Conservation (phyloP, 2,113 vertebrate genomes). For the Bos javanicus region DNA sequence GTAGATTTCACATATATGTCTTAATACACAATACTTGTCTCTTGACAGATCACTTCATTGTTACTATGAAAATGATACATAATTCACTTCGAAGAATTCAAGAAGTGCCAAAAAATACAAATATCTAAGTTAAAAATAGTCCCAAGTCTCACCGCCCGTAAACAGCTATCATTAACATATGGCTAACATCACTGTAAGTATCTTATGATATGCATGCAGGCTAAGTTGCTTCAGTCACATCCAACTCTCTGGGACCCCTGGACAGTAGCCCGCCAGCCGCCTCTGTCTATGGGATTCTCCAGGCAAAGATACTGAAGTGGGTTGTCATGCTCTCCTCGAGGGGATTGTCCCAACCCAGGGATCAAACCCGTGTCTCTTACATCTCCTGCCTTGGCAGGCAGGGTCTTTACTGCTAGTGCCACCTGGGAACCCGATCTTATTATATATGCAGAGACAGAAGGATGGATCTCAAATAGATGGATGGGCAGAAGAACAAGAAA, state of each 20-base stretch:
- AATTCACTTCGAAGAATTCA: slow-evolving; percentile 42
- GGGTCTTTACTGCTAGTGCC: neutral
- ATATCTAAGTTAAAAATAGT: slow-evolving; percentile 30
- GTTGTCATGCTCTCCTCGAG: neutral
- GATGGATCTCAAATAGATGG: neutral
- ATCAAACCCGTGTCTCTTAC: neutral
- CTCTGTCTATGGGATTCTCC: neutral
- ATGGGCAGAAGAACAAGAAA: neutral
- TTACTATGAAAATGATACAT: slow-evolving; percentile 53
- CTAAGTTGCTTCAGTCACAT: neutral
- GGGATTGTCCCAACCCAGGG: neutral
- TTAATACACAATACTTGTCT: neutral
- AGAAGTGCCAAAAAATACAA: slow-evolving; percentile 25
- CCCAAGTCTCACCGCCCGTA: neutral
- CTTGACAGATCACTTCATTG: slow-evolving; percentile 9
- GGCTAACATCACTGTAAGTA: slow-evolving; percentile 4
- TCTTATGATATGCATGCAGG: neutral
- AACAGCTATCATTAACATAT: slow-evolving; percentile 39
- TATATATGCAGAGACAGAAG: neutral
- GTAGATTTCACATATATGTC: neutral
- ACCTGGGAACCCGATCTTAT: neutral
- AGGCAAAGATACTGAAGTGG: neutral
- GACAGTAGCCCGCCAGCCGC: neutral
- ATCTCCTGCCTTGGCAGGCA: neutral
- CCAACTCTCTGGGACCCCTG: neutral